phyloP scores from a whole-genome alignment of 2,888 invertebrate genomes.

The Ecliptopera silaceata region DNA sequence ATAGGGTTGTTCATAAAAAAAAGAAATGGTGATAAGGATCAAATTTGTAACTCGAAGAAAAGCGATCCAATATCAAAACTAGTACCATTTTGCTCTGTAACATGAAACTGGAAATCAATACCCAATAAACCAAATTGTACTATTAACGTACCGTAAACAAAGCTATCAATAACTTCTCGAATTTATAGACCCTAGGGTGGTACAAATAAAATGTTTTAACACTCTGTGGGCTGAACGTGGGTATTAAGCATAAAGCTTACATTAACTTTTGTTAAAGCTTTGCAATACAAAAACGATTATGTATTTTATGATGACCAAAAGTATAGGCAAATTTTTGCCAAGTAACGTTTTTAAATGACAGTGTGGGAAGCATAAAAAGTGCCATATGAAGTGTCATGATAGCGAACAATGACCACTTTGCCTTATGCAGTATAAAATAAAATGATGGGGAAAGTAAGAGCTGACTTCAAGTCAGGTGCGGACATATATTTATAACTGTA shows the following conservation, averaged over 20 bases:
- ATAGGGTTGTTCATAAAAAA: too few relatives aligned
- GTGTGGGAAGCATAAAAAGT: neutral
- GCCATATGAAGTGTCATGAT: neutral
- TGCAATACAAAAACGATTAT: conserved; percentile 25
- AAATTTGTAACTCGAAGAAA: too few relatives aligned
- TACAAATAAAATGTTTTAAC: conserved; percentile 49
- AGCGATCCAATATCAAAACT: too few relatives aligned
- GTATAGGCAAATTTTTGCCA: neutral
- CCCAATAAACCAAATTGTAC: neutral
- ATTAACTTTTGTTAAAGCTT: conserved; percentile 44
- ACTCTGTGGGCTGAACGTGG: conserved; percentile 41
- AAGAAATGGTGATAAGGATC: too few relatives aligned
- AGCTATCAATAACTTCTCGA: conserved; percentile 47
- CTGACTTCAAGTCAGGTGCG: too few relatives aligned
- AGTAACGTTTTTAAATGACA: neutral
- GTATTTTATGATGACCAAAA: neutral
- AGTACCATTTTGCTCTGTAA: neutral
- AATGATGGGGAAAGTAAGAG: too few relatives aligned
- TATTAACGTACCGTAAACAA: conserved; percentile 44
- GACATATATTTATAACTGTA: too few relatives aligned
- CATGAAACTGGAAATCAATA: neutral
- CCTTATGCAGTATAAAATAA: too few relatives aligned
- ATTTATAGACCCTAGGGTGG: conserved; percentile 45
- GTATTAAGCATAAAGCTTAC: conserved; percentile 34
- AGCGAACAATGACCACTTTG: neutral